Conservation (phyloP, 2,888 invertebrate genomes). For the Watsonalla cultraria region DNA sequence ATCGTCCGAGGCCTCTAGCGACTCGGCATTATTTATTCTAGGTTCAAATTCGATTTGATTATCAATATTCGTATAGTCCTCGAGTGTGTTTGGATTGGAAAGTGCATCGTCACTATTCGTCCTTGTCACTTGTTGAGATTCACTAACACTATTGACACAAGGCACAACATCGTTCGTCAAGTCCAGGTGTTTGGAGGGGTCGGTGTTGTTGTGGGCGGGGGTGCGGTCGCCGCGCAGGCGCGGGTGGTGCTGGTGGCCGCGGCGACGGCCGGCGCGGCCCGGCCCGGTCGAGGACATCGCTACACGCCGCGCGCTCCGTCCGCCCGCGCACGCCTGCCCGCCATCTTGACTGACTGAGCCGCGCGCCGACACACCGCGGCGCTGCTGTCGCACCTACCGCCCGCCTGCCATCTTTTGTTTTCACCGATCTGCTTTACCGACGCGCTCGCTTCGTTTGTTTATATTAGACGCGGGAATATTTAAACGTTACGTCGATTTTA, state of each 20-base stretch:
- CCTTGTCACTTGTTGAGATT: slow-evolving; percentile 77
- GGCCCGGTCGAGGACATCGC: slow-evolving; percentile 79
- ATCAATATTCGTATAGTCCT: slow-evolving; percentile 57
- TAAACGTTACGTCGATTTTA: slow-evolving; percentile 16
- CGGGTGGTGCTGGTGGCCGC: slow-evolving; percentile 88
- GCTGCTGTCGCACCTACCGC: slow-evolving; percentile 53
- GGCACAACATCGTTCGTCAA: slow-evolving; percentile 75
- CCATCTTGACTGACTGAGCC: slow-evolving; percentile 78
- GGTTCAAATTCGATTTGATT: slow-evolving; percentile 60
- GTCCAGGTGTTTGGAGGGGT: slow-evolving; percentile 73
- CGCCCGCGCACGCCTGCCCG: slow-evolving; percentile 76
- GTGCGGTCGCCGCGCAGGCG: slow-evolving; percentile 80
- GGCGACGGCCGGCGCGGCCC: slow-evolving; percentile 81
- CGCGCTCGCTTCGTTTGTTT: slow-evolving; percentile 29
- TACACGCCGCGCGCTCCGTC: slow-evolving; percentile 61
- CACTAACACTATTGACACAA: slow-evolving; percentile 78
- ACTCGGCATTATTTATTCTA: slow-evolving; percentile 51
- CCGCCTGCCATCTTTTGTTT: slow-evolving; percentile 58
- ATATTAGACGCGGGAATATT: slow-evolving; percentile 40
- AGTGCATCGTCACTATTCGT: slow-evolving; percentile 78
- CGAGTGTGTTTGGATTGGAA: slow-evolving; percentile 66
- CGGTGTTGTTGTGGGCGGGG: slow-evolving; percentile 68
- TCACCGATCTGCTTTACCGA: slow-evolving; percentile 61
- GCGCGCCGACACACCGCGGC: slow-evolving; percentile 44
- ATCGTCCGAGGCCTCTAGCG: slow-evolving; percentile 61